phyloP scores from a whole-genome alignment of 2,797 vertebrate species.

The Gila robusta region DNA sequence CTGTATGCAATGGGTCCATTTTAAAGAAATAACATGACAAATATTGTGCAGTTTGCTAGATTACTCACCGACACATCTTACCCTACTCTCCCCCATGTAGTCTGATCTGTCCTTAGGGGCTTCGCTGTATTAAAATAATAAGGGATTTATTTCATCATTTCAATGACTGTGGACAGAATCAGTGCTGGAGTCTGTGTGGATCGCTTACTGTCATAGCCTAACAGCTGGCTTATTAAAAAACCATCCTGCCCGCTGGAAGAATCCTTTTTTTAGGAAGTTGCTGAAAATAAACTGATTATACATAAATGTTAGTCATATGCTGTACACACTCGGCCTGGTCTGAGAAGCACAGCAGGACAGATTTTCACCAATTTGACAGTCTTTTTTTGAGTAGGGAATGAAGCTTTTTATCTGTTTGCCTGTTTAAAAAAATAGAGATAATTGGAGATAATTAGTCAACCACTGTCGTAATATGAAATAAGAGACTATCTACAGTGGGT shows the following conservation, averaged over 20 bases:
- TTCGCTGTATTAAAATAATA: slow-evolving; percentile 75
- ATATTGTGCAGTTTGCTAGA: background rate
- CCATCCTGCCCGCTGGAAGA: slow-evolving; percentile 38
- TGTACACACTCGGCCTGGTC: background rate
- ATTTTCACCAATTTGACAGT: background rate
- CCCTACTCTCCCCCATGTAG: slow-evolving; percentile 36
- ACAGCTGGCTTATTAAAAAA: slow-evolving; percentile 54
- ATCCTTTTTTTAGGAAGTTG: slow-evolving; percentile 34
- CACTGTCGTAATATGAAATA: background rate
- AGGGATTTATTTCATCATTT: slow-evolving; percentile 67
- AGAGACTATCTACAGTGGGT: background rate
- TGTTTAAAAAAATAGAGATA: background rate
- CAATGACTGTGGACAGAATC: slow-evolving; percentile 35
- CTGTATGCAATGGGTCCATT: background rate
- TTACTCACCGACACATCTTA: slow-evolving; percentile 21
- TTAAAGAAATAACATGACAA: background rate
- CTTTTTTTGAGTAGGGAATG: background rate
- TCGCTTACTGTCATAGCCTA: slow-evolving; percentile 33
- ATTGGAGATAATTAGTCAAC: slow-evolving; percentile 3
- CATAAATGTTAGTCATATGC: slow-evolving; percentile 37
- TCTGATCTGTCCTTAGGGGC: slow-evolving; percentile 72
- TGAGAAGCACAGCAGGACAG: slow-evolving; percentile 10
- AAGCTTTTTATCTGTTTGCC: background rate
- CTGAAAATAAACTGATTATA: slow-evolving; percentile 46
- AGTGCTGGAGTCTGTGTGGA: slow-evolving; percentile 27